Evolutionary conservation across 2,797 vertebrate species (phyloP).

Genomic region (Clamator glandarius): DNA sequence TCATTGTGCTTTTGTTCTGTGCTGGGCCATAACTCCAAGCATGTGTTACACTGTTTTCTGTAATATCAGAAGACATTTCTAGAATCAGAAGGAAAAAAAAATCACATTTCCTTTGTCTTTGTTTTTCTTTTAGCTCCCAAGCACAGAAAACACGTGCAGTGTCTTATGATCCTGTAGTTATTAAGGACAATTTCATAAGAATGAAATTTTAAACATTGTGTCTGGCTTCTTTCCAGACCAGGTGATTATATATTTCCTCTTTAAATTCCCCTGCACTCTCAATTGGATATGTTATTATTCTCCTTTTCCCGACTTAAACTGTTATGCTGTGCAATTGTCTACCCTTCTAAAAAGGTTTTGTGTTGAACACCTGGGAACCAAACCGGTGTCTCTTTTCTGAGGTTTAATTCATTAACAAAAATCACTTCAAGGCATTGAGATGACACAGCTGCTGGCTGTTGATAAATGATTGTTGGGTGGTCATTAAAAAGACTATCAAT

Average conservation of each 20-base stretch:
- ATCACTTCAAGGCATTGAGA: neutral
- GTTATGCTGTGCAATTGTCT: neutral
- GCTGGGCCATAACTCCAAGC: neutral
- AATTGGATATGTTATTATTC: neutral
- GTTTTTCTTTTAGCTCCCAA: neutral
- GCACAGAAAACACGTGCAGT: neutral
- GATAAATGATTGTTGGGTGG: neutral
- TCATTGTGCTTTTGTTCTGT: neutral
- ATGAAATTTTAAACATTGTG: neutral
- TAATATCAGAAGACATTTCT: neutral
- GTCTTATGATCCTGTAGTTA: neutral
- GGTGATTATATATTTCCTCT: slow-evolving; percentile 16
- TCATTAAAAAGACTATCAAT: neutral
- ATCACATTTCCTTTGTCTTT: neutral
- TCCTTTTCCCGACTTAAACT: neutral
- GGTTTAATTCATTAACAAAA: slow-evolving; percentile 7
- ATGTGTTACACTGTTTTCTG: neutral
- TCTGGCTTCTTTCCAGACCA: slow-evolving; percentile 22
- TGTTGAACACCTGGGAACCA: neutral
- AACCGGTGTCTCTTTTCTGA: neutral
- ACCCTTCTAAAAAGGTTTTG: neutral
- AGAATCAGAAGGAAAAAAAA: neutral
- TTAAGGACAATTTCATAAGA: neutral
- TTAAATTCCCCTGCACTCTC: neutral
- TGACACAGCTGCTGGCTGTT: neutral